A percentile compares a stretch with the other conserved stretches of the same genome.
These are phyloP conservation scores for Parotocinclus haroldoi DNA, from an alignment of 2,797 vertebrate species.

Conservation along the genomic window DNA sequence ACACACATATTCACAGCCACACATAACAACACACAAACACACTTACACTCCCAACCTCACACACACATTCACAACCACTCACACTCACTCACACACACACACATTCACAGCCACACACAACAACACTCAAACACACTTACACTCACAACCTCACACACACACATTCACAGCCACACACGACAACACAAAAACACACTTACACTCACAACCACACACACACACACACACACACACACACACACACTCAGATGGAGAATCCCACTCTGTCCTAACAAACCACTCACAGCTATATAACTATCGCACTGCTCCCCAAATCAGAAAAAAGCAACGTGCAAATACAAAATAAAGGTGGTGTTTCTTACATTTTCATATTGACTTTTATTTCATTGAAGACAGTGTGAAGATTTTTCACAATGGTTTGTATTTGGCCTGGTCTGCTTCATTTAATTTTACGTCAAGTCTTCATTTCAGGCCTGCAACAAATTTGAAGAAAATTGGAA, in stretches of 20 bases:
- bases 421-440: too few relatives aligned
- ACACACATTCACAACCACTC: too few relatives aligned
- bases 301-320: too few relatives aligned
- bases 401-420: too few relatives aligned
- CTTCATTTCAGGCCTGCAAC: too few relatives aligned
- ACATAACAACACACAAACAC: conserved; percentile 1
- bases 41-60: too few relatives aligned
- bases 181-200: background rate
- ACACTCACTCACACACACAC: background rate
- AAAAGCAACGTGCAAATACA: too few relatives aligned
- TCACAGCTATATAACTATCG: background rate
- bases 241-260: background rate
- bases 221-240: conserved; percentile 3
- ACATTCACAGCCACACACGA: conserved; percentile 15
- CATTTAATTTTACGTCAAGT: too few relatives aligned
- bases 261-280: background rate
- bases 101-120: background rate
- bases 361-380: too few relatives aligned
- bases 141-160: background rate
- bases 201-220: conserved; percentile 2
- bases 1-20: conserved; percentile 8
- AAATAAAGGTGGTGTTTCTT: too few relatives aligned
- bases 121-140: conserved; percentile 7
- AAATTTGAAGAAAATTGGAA: too few relatives aligned
- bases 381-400: background rate